A percentile compares a stretch with the other conserved stretches of the same genome.
Evolutionary conservation across 2,888 invertebrate species (phyloP).

Genomic region (Anorthoa munda): DNA sequence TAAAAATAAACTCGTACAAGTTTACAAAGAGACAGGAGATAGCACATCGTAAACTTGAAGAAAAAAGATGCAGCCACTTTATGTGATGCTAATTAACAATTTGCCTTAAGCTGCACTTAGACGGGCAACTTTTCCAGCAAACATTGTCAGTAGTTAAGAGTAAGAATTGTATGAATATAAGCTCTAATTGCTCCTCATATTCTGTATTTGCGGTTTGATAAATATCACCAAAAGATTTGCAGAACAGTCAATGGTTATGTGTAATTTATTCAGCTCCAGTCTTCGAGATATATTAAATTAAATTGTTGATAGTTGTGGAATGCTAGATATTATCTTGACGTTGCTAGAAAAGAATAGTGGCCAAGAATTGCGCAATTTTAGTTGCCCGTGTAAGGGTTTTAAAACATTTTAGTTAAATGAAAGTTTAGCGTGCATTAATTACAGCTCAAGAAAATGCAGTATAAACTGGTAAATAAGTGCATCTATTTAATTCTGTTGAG

Average conservation of each 20-base stretch:
- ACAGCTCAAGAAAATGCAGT: constrained; percentile 30
- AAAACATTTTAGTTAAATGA: constrained; percentile 40
- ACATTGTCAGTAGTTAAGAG: not conserved
- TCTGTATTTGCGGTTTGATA: too few species aligned
- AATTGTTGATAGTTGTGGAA: too few species aligned
- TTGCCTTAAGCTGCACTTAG: constrained; percentile 9
- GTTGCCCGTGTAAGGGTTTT: not conserved
- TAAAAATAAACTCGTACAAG: constrained; percentile 40
- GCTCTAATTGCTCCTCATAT: too few species aligned
- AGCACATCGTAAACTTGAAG: constrained; percentile 64
- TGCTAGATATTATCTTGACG: not conserved
- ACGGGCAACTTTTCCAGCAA: constrained; percentile 1
- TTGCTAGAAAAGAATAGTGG: too few species aligned
- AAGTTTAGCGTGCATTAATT: constrained; percentile 44
- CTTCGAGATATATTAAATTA: too few species aligned
- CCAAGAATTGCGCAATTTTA: not conserved
- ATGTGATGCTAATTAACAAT: constrained; percentile 42
- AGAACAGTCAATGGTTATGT: not conserved
- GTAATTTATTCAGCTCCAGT: not conserved
- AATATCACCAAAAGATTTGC: too few species aligned
- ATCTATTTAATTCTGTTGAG: constrained; percentile 43
- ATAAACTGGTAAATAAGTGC: constrained; percentile 41
- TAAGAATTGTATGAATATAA: too few species aligned
- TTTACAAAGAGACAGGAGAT: constrained; percentile 49
- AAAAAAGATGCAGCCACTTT: constrained; percentile 52